Percentiles rank a stretch among this genome's conserved stretches.
These are phyloP conservation scores for Cydia amplana DNA, from an alignment of 1,140 invertebrate genomes.

Conservation along the genomic window DNA sequence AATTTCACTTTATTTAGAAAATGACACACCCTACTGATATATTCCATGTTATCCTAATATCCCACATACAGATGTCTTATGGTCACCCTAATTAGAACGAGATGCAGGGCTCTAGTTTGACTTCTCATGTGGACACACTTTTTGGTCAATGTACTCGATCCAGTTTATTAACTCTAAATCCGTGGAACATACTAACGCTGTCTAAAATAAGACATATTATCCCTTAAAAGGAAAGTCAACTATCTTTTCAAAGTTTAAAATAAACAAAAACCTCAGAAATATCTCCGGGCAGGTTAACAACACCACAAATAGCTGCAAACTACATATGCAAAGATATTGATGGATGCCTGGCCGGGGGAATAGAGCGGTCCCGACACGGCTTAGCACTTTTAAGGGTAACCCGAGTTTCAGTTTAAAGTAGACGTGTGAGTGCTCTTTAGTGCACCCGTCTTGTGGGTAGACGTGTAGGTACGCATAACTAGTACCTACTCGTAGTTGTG, in stretches of 20 bases:
- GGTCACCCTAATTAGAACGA: too few relatives aligned
- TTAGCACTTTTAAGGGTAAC: slow-evolving; percentile 70
- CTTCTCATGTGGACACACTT: too few relatives aligned
- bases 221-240: neutral
- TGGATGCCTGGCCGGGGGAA: slow-evolving; percentile 69
- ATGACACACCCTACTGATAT: too few relatives aligned
- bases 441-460: slow-evolving; percentile 24
- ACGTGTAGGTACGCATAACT: neutral
- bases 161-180: too few relatives aligned
- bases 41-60: too few relatives aligned
- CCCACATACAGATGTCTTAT: too few relatives aligned
- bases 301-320: slow-evolving; percentile 38
- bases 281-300: slow-evolving; percentile 9
- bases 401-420: slow-evolving; percentile 54
- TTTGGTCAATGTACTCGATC: too few relatives aligned
- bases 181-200: too few relatives aligned
- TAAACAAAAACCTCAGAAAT: neutral
- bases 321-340: slow-evolving; percentile 76
- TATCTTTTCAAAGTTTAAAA: neutral
- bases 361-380: slow-evolving; percentile 69
- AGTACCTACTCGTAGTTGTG: neutral
- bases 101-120: too few relatives aligned
- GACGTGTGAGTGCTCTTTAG: slow-evolving; percentile 46
- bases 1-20: too few relatives aligned
- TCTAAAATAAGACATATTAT: neutral